Evolutionary conservation across 2,113 vertebrate genomes (phyloP), one percentile per base, ranked within the genome.

Genomic region (Acrocephalus arundinaceus): DNA sequence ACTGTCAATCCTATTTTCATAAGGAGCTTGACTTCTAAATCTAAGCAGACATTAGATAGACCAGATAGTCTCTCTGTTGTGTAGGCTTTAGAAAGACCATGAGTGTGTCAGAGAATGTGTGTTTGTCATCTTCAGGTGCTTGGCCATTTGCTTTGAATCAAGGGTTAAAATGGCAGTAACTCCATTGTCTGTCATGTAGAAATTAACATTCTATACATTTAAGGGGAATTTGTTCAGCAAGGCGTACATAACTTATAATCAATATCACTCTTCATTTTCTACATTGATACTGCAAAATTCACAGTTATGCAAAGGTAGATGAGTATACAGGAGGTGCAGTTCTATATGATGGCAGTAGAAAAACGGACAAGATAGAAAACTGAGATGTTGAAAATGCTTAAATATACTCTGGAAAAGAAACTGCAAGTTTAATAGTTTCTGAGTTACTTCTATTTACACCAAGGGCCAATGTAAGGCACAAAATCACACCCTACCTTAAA

Each of bases 381-480:
- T 6, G 12, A 65, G 9, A 22, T 19, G 3, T 20, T 52, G 6
- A 51, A 70, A 93, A 74, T 67, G 1, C 58, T 52, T 19, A 55
- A 51, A 68, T 57, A 62, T 37, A 2, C 14, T 86, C 35, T 84
- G 23, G 19, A 72, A 86, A 92, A 84, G 28, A 92, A 85, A 72
- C 62, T 94, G 71, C 57, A 90, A 94, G 67, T 96, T 94, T 88
- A 94, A 95, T 55, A 31, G 28, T 61, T 71, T 72, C 33, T 78
- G 35, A 16, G 6, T 92, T 78, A 54, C 7, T 71, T 77, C 15
- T 63, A 0, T 59, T 77, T 63, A 43, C 10, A 27, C 17, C 0
- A 0, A 65, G 9, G 23, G 33, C 10, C 45, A 41, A 1, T 67
- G 33, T 33, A 81, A 90, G 35, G n/a, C 41, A 70, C 23, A 22